Evolutionary conservation across 2,888 invertebrate genomes (phyloP).

Genomic region (Perdita meconis): DNA sequence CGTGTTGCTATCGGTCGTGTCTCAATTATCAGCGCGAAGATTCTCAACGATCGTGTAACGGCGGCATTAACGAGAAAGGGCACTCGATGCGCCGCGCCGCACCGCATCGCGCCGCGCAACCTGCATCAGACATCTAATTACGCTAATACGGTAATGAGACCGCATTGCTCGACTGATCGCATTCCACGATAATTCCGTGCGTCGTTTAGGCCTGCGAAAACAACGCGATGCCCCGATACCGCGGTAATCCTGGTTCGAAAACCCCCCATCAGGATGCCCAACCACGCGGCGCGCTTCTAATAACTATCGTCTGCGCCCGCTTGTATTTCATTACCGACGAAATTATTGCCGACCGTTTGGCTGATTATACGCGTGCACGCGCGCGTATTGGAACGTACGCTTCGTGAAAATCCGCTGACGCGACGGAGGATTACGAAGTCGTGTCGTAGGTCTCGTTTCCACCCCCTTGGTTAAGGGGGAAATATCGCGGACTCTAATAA

Average conservation of each 20-base stretch:
- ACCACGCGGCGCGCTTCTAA: slow-evolving; percentile 23
- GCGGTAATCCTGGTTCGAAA: slow-evolving; percentile 43
- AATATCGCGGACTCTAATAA: slow-evolving; percentile 28
- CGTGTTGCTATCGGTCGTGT: slow-evolving; percentile 26
- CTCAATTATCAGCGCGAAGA: slow-evolving; percentile 51
- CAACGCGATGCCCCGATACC: slow-evolving; percentile 31
- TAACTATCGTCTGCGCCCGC: slow-evolving; percentile 17
- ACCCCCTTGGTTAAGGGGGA: neutral
- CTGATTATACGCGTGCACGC: neutral
- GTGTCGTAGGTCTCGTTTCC: neutral
- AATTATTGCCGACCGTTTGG: slow-evolving; percentile 24
- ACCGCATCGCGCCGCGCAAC: slow-evolving; percentile 46
- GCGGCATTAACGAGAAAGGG: slow-evolving; percentile 47
- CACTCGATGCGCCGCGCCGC: no score
- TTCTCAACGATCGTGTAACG: slow-evolving; percentile 37
- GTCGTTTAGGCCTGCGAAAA: slow-evolving; percentile 64
- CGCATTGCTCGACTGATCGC: slow-evolving; percentile 55
- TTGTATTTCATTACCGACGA: slow-evolving; percentile 31
- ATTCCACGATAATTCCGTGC: slow-evolving; percentile 64
- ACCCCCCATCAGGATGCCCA: slow-evolving; percentile 33
- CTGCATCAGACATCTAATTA: slow-evolving; percentile 71
- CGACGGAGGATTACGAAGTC: neutral
- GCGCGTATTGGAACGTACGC: no score
- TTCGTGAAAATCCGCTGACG: slow-evolving; percentile 18
- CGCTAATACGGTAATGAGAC: slow-evolving; percentile 67